Evolutionary conservation across 2,113 vertebrate genomes (phyloP).

Genomic region (Dermatemys mawii): DNA sequence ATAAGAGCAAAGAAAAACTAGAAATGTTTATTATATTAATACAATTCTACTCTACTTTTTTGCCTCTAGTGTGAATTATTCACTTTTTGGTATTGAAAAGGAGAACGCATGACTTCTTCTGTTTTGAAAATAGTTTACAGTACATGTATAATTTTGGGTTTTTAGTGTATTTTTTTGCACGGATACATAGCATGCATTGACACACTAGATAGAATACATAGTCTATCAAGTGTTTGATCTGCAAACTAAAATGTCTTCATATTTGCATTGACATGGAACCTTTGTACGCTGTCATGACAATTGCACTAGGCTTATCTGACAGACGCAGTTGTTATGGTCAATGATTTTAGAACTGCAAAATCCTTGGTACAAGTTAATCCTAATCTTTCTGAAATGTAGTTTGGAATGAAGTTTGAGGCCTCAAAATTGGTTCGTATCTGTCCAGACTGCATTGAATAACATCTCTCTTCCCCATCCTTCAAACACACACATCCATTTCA

Average conservation of each 20-base stretch:
- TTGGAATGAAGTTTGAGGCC: constrained; percentile 42
- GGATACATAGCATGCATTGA: not conserved
- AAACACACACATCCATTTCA: not conserved
- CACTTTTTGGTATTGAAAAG: not conserved
- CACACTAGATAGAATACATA: not conserved
- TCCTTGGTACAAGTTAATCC: constrained; percentile 33
- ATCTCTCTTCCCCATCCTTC: not conserved
- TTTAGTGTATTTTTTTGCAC: not conserved
- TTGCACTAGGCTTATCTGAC: not conserved
- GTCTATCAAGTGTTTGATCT: not conserved
- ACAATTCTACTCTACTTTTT: not conserved
- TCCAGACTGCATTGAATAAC: constrained; percentile 43
- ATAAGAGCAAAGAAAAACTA: not conserved
- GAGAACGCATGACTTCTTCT: not conserved
- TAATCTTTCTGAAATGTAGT: constrained; percentile 33
- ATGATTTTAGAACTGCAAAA: constrained; percentile 7
- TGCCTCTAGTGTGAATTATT: not conserved
- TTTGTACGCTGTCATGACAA: not conserved
- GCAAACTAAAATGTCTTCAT: not conserved
- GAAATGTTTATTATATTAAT: not conserved
- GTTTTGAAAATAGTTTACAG: not conserved
- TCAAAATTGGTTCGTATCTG: constrained; percentile 48
- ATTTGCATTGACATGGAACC: not conserved
- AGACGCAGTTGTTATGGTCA: not conserved
- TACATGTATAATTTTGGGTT: not conserved